phyloP scores from a whole-genome alignment of 2,888 invertebrate genomes.

The Colostygia pectinataria region DNA sequence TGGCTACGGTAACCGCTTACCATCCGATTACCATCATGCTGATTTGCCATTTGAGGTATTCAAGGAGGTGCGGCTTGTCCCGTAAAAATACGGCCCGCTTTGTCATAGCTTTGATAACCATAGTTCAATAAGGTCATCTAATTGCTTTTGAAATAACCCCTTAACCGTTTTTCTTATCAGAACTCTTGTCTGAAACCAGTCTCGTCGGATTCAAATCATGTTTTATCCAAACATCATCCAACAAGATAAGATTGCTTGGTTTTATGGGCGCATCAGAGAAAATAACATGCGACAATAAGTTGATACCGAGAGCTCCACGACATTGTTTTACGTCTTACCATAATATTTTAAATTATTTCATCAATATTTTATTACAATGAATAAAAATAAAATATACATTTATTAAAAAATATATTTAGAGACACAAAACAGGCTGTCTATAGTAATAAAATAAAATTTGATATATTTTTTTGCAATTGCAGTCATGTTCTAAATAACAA shows the following conservation, averaged over 20 bases:
- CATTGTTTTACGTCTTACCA: slow-evolving; percentile 51
- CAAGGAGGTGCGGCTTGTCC: slow-evolving; percentile 4
- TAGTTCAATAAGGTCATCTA: slow-evolving; percentile 32
- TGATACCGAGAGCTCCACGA: slow-evolving; percentile 44
- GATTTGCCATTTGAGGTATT: too few species aligned
- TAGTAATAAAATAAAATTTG: too few species aligned
- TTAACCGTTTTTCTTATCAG: slow-evolving; percentile 29
- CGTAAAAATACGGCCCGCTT: slow-evolving; percentile 29
- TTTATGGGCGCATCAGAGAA: slow-evolving; percentile 63
- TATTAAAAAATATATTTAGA: too few species aligned
- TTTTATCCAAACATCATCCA: slow-evolving; percentile 58
- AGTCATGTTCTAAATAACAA: too few species aligned
- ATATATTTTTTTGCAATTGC: too few species aligned
- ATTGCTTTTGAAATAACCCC: slow-evolving; percentile 25
- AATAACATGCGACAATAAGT: slow-evolving; percentile 72
- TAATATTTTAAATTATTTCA: slow-evolving; percentile 43
- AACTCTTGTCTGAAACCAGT: slow-evolving; percentile 35
- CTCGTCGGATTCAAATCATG: slow-evolving; percentile 38
- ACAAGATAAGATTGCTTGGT: slow-evolving; percentile 62
- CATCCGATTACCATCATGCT: too few species aligned
- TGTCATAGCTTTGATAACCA: too few species aligned
- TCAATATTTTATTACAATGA: background rate
- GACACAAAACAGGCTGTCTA: too few species aligned
- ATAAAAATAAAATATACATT: too few species aligned
- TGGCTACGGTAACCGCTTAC: too few species aligned